Conservation (phyloP, 2,888 invertebrate species). For the Automeris io region DNA sequence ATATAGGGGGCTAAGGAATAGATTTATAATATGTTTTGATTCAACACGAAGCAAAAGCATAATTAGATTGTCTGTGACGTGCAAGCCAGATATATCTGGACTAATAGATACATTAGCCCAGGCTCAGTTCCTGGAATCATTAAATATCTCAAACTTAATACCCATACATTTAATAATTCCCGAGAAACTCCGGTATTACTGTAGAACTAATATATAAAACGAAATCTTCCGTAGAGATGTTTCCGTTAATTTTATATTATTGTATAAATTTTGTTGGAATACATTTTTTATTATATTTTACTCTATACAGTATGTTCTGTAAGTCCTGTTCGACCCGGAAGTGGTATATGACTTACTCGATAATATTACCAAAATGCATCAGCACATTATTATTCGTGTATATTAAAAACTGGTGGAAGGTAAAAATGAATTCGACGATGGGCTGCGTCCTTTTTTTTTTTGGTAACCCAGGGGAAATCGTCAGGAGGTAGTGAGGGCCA, state of each 20-base stretch:
- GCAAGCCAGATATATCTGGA: background rate
- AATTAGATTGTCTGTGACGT: background rate
- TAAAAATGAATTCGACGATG: too few relatives aligned
- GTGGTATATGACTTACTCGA: too few relatives aligned
- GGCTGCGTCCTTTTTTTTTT: too few relatives aligned
- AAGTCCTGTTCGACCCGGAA: background rate
- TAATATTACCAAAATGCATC: too few relatives aligned
- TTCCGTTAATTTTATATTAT: constrained; percentile 1
- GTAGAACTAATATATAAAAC: background rate
- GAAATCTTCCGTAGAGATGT: background rate
- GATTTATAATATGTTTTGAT: too few relatives aligned
- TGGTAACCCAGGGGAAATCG: too few relatives aligned
- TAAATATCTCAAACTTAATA: background rate
- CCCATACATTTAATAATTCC: background rate
- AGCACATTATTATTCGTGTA: too few relatives aligned
- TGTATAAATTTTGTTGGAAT: background rate
- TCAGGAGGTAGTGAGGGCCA: too few relatives aligned
- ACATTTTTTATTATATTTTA: background rate
- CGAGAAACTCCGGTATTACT: background rate
- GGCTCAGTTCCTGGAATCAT: background rate
- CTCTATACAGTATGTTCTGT: background rate
- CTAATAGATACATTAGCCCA: background rate
- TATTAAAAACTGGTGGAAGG: too few relatives aligned
- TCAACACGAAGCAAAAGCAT: too few relatives aligned
- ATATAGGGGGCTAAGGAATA: too few relatives aligned